Evolutionary conservation across 2,888 invertebrate genomes (phyloP), one percentile per base, ranked within the genome.

Genomic region (Phragmatobia fuliginosa): DNA sequence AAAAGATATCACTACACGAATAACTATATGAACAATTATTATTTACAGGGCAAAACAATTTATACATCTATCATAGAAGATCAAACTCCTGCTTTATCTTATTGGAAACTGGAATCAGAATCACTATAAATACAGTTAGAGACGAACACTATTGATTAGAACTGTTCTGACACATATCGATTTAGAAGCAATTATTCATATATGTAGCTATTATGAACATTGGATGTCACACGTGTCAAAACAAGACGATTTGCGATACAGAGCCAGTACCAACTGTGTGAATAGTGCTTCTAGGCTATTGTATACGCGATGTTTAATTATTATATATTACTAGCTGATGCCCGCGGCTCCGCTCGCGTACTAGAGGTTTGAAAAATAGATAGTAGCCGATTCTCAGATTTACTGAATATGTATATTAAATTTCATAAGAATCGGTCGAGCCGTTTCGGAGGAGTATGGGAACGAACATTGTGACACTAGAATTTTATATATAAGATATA

Each of bases 181-280:
- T 70, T 56, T 36, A 56, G 66, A 60, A 14, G 52, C 72, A 73
- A 77, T 73, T 70, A 73, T 75, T 77, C 45, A 64, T 65, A 69
- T 33, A 33, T 66, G 64, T 68, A 67, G 62, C 64, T 75, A 67
- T 64, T 60, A 68, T 64, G 45, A 36, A 67, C 65, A 67, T 63
- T 68, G 66, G 52, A 41, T 62, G 73, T 67, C 80, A 77, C 25
- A 62, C n/a, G 49, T 81, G 80, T 77, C 80, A 74, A 74, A 79
- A 72, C 80, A 80, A 71, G 70, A 62, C 77, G 72, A 79, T 79
- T 69, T 73, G 82, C 81, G 67, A 76, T 73, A 36, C 25, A 28
- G 31, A 68, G 58, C 63, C 36, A 58, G 41, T 58, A 33, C 45
- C 63, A 60, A 60, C 60, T 10, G 28, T 63, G 6, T 58, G 45